These are phyloP conservation scores for Valencia hispanica DNA, from an alignment of 2,797 vertebrate genomes.

Conservation along the genomic window DNA sequence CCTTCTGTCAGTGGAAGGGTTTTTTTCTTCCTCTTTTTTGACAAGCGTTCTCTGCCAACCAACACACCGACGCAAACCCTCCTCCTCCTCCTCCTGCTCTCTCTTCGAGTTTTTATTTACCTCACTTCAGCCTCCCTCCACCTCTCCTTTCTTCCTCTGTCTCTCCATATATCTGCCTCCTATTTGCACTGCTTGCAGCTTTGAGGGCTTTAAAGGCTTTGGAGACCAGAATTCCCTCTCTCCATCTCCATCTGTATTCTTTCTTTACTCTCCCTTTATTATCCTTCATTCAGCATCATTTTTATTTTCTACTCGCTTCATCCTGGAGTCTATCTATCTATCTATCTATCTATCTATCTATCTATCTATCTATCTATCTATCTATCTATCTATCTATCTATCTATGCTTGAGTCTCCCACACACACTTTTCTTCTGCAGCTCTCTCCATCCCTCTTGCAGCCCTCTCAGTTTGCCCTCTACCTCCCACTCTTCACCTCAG, in stretches of 20 bases:
- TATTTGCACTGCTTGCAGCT: constrained; percentile 62
- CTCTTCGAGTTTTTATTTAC: constrained; percentile 39
- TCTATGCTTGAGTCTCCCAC: constrained; percentile 62
- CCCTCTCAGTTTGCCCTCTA: constrained; percentile 76
- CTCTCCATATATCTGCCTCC: constrained; percentile 30
- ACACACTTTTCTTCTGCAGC: constrained; percentile 56
- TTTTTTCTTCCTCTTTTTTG: constrained; percentile 57
- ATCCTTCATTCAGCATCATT: constrained; percentile 24
- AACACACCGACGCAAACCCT: constrained; percentile 77
- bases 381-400: constrained; percentile 46
- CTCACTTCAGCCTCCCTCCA: constrained; percentile 45
- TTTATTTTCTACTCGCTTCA: background rate
- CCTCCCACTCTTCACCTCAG: constrained; percentile 79
- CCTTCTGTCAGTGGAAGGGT: constrained; percentile 77
- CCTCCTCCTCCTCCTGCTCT: constrained; percentile 61
- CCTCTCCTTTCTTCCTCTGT: constrained; percentile 17
- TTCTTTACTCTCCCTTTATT: constrained; percentile 24
- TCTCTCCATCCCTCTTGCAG: constrained; percentile 72
- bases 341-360: constrained; percentile 35
- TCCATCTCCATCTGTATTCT: constrained; percentile 50
- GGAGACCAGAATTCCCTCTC: constrained; percentile 60
- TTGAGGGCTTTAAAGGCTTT: constrained; percentile 65
- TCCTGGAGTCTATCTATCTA: background rate
- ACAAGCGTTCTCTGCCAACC: constrained; percentile 73
- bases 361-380: constrained; percentile 50